These are phyloP conservation scores for Zapornia atra DNA, from an alignment of 2,113 vertebrate species.

Conservation along the genomic window DNA sequence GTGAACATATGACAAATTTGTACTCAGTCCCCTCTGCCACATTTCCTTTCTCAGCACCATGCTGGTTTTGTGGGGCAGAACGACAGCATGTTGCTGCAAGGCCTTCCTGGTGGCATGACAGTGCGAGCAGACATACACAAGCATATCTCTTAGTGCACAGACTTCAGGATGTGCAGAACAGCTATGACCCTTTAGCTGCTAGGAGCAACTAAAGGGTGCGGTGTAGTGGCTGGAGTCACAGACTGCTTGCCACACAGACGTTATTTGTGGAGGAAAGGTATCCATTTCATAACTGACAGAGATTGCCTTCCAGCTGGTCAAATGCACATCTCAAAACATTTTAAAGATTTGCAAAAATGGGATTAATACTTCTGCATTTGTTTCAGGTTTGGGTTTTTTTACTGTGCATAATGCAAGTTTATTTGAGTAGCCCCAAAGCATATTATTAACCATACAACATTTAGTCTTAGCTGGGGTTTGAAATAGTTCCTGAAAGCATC, in stretches of 20 bases:
- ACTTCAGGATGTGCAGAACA: neutral
- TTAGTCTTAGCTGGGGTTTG: neutral
- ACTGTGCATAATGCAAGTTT: neutral
- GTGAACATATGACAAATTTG: neutral
- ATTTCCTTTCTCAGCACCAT: neutral
- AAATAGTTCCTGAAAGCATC: neutral
- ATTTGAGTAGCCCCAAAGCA: neutral
- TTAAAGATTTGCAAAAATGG: neutral
- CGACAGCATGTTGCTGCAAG: neutral
- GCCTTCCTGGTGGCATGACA: neutral
- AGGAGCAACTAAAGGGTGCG: neutral
- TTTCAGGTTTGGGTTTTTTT: neutral
- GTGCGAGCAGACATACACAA: fast-evolving
- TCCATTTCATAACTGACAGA: neutral
- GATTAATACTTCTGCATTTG: neutral
- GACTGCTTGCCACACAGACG: neutral
- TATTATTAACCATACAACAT: neutral
- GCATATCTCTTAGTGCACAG: neutral
- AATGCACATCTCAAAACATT: neutral
- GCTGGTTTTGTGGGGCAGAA: neutral
- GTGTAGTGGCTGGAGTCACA: neutral
- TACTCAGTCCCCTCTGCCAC: neutral
- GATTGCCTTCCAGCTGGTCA: neutral
- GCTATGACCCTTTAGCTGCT: neutral
- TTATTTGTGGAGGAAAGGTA: neutral